Conservation (phyloP, 1,140 invertebrate genomes). For the Drosophila parvula region DNA sequence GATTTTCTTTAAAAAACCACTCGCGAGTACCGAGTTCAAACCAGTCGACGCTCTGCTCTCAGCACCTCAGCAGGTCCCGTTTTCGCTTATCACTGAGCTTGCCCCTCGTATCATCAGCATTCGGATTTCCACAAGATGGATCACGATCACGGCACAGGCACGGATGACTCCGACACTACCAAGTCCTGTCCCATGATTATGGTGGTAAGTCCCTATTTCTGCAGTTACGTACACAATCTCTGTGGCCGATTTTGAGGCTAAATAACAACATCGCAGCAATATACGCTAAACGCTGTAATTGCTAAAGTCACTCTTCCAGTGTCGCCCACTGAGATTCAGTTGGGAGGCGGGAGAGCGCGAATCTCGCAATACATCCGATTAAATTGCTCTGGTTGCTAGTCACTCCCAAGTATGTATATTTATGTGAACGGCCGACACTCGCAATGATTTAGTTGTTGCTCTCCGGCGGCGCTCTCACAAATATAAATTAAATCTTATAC, state of each 20-base stretch:
- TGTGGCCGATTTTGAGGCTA: neutral
- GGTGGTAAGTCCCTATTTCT: constrained; percentile 61
- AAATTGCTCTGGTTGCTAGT: constrained; percentile 32
- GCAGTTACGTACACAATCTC: constrained; percentile 6
- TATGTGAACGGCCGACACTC: constrained; percentile 3
- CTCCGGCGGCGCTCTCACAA: constrained; percentile 33
- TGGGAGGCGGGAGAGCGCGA: constrained; percentile 27
- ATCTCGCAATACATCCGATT: constrained; percentile 34
- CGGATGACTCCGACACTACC: constrained; percentile 8
- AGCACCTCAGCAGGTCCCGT: constrained; percentile 59
- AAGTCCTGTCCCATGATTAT: constrained; percentile 73
- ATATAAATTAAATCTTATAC: constrained; percentile 33
- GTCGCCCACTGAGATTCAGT: constrained; percentile 14
- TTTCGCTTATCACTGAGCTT: constrained; percentile 42
- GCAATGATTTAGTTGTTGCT: constrained; percentile 24
- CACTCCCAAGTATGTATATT: constrained; percentile 16
- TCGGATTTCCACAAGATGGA: constrained; percentile 84
- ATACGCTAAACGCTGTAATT: constrained; percentile 24
- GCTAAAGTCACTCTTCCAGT: constrained; percentile 26
- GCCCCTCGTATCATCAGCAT: neutral
- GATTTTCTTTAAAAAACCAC: constrained; percentile 77
- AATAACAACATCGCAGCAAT: constrained; percentile 1
- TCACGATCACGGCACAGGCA: constrained; percentile 41
- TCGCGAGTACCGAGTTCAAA: constrained; percentile 39
- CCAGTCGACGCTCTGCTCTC: constrained; percentile 65